Conservation (phyloP, 2,888 invertebrate species). For the Stenoptilia bipunctidactyla region DNA sequence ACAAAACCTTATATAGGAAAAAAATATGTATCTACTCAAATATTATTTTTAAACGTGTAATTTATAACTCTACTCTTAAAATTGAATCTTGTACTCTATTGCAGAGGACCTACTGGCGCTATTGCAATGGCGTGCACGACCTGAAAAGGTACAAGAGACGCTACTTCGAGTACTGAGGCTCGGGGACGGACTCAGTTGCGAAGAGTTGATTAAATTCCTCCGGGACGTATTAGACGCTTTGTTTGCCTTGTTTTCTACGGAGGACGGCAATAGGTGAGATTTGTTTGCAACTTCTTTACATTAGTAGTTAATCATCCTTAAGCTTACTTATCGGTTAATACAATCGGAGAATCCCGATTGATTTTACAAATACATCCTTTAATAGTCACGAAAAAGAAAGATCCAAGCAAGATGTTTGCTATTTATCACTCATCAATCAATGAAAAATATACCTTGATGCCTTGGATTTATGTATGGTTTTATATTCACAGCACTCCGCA, state of each 20-base stretch:
- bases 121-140: slow-evolving; percentile 92
- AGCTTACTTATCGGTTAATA: no score
- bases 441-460: no score
- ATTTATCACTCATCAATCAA: no score
- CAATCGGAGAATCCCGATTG: no score
- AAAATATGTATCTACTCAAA: no score
- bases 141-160: slow-evolving; percentile 89
- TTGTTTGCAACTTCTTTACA: neutral
- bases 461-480: no score
- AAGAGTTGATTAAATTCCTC: slow-evolving; percentile 94
- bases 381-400: no score
- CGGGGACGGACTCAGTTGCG: slow-evolving; percentile 85
- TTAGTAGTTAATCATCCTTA: no score
- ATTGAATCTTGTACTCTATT: slow-evolving; percentile 20
- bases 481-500: slow-evolving; percentile 81
- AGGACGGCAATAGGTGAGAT: slow-evolving; percentile 82
- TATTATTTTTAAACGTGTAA: no score
- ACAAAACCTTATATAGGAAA: no score
- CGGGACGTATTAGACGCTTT: slow-evolving; percentile 94
- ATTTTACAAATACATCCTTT: no score
- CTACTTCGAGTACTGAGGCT: slow-evolving; percentile 84
- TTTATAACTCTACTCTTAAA: neutral
- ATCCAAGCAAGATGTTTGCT: no score
- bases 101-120: slow-evolving; percentile 88
- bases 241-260: slow-evolving; percentile 93